Conservation (phyloP, 1,140 invertebrate genomes). For the Ceratina australensis region DNA sequence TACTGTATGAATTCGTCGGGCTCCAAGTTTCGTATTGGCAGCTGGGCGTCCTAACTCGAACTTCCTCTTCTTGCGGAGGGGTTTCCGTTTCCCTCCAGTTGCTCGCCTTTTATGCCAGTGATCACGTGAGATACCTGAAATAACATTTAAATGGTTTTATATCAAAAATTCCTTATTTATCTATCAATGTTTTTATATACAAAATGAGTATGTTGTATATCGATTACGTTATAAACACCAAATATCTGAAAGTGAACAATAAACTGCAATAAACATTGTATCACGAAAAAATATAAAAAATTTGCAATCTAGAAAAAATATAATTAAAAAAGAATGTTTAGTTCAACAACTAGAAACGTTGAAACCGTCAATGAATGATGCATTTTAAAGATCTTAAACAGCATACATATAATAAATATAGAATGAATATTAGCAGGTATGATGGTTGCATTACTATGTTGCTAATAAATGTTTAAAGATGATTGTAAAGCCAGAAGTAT, state of each 20-base stretch:
- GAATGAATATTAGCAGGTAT: no score
- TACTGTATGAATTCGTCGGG: constrained; percentile 94
- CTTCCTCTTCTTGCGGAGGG: constrained; percentile 99
- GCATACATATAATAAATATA: constrained; percentile 27
- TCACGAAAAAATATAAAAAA: no score
- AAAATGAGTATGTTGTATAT: no score
- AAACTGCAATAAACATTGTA: no score
- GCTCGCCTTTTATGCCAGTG: constrained; percentile 99
- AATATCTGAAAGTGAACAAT: no score
- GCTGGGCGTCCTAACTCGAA: constrained; percentile 98
- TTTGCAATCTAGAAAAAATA: no score
- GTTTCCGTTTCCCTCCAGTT: constrained; percentile 97
- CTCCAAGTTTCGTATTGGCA: constrained; percentile 98
- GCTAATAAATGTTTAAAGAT: not conserved
- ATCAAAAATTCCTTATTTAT: no score
- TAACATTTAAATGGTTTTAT: constrained; percentile 10
- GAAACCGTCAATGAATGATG: no score
- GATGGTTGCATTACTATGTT: not conserved
- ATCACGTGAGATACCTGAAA: constrained; percentile 98
- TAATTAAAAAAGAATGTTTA: no score
- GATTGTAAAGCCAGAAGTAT: not conserved
- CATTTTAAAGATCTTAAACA: not conserved
- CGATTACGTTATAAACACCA: no score
- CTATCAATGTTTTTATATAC: no score
- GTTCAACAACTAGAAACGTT: no score